phyloP scores from a whole-genome alignment of 2,113 vertebrate species.

The Protobothrops mucrosquamatus region DNA sequence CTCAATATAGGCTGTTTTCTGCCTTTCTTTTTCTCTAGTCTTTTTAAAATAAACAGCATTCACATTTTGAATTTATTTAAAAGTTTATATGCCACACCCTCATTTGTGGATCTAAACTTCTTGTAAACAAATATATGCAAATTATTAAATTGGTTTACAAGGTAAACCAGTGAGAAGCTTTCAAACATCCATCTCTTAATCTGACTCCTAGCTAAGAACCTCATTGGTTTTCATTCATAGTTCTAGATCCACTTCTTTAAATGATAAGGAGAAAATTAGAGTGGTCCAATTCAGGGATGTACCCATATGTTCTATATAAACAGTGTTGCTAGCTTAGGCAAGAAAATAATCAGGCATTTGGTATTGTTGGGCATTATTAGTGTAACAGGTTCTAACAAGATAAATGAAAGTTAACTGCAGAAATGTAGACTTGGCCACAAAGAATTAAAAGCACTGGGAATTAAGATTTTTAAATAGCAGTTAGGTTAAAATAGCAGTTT shows the following conservation, averaged over 20 bases:
- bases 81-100: background rate
- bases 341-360: background rate
- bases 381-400: background rate
- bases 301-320: background rate
- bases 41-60: slow-evolving; percentile 8
- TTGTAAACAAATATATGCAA: background rate
- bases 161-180: background rate
- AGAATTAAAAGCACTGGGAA: background rate
- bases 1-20: background rate
- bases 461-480: background rate
- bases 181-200: background rate
- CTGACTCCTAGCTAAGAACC: background rate
- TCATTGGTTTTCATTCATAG: background rate
- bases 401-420: background rate
- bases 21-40: background rate
- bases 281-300: background rate
- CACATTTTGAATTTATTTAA: background rate
- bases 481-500: background rate
- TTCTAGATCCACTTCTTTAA: background rate
- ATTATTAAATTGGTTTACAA: background rate
- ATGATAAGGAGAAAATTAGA: background rate
- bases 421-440: background rate
- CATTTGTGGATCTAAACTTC: background rate
- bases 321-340: background rate
- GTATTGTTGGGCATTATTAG: background rate